Evolutionary conservation across 2,797 vertebrate species (phyloP).

Genomic region (Denticeps clupeoides): DNA sequence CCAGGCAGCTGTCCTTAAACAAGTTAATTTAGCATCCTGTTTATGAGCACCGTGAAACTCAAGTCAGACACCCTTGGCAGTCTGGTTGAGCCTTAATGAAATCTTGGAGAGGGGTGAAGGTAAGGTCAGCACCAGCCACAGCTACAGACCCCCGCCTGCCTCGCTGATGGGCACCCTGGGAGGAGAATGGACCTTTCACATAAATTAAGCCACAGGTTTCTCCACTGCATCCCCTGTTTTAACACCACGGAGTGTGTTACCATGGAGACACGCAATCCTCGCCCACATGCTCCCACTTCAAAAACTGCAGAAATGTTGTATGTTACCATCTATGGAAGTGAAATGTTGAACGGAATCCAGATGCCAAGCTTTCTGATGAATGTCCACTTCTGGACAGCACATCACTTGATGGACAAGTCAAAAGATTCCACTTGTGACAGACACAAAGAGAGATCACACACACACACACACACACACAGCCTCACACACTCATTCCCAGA

Average conservation of each 20-base stretch:
- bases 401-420: too few species aligned
- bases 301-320: too few species aligned
- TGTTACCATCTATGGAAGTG: too few species aligned
- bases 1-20: conserved; percentile 69
- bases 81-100: conserved; percentile 70
- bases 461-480: conserved; percentile 37
- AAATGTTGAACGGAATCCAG: too few species aligned
- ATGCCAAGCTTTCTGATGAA: too few species aligned
- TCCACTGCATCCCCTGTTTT: neutral
- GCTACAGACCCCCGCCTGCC: neutral
- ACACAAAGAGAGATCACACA: conserved; percentile 44
- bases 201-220: neutral
- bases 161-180: neutral
- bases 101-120: conserved; percentile 62
- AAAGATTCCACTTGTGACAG: too few species aligned
- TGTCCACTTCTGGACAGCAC: too few species aligned
- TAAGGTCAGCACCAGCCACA: conserved; percentile 52
- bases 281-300: neutral
- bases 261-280: neutral
- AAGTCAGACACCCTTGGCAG: conserved; percentile 51
- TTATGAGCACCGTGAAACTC: conserved; percentile 68
- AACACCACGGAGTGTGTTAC: neutral
- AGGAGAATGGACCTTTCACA: neutral
- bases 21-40: conserved; percentile 75
- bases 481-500: conserved; percentile 44